Percentiles rank a stretch among this genome's conserved stretches.
These are phyloP conservation scores for Bucco capensis DNA, from an alignment of 2,113 vertebrate genomes.

Conservation along the genomic window DNA sequence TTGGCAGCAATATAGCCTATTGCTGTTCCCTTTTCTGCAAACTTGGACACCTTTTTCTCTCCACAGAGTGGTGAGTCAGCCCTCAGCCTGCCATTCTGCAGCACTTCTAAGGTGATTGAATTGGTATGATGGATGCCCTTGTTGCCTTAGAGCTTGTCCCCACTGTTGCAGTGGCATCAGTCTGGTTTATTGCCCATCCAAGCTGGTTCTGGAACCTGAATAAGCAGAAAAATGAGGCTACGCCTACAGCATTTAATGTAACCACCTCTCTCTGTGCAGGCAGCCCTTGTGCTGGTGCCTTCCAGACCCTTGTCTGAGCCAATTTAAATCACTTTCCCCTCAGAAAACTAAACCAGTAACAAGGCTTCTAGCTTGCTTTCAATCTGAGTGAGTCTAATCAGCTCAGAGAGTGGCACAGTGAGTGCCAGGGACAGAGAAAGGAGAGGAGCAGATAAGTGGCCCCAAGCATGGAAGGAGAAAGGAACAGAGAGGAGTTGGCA, in stretches of 20 bases:
- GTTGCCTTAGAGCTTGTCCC: neutral
- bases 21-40: neutral
- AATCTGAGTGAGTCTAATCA: neutral
- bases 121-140: neutral
- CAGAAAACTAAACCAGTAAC: neutral
- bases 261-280: neutral
- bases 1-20: neutral
- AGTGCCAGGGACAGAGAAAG: neutral
- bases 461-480: neutral
- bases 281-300: neutral
- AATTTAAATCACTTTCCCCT: neutral
- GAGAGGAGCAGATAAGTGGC: neutral
- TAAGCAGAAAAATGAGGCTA: neutral
- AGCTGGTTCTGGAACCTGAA: neutral
- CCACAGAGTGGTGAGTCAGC: neutral
- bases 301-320: neutral
- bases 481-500: neutral
- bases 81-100: neutral
- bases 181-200: neutral
- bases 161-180: fast-evolving
- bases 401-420: neutral
- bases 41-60: neutral
- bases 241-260: neutral
- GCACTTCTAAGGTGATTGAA: neutral
- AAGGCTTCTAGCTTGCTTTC: neutral